Base-by-base conservation (phyloP, 1,140 invertebrate genomes). In the Mactra quadrangularis region DNA sequence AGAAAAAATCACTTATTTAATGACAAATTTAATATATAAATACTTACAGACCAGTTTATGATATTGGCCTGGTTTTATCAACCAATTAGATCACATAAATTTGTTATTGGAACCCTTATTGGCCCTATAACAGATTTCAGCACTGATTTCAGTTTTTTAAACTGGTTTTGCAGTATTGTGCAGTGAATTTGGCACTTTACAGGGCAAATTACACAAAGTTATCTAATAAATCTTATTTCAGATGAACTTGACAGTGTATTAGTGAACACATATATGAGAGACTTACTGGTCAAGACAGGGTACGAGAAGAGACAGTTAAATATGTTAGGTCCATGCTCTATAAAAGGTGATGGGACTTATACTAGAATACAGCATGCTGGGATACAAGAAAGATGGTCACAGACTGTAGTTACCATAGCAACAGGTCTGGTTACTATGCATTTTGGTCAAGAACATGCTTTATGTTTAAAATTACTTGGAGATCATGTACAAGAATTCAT, bases 381-480 rank as follows among this genome's bases (percentile, higher is more conserved):
- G 29, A 33, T 25, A 11, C 6, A 74, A 29, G 53, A 35, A 33
- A 55, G 50, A 31, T n/a, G n/a, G n/a, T 75, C 79, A 19, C 79
- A 82, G 45, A 31, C 25, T 29, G 17, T 66, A 1, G 68, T 82
- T 31, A 82, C 68, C 60, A 66, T 82, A 41, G 71, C 59, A 74
- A 82, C 70, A 25, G 79, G 70, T 7, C 29, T 82, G 53, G 53
- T 82, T 6, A 82, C 79, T n/a, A 29, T 66, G 27, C 38, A 74
- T 27, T 41, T 82, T 52, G 79, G 79, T n/a, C 79, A 82, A 35
- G 79, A 82, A 31, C 68, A 82, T 75, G 79, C 55, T 13, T 55
- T 82, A 6, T 82, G 79, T 38, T 22, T 82, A 22, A 60, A 38
- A 31, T 2, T 55, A 41, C 4, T 74, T 0, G 47, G 22, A 25